These are phyloP conservation scores for Columba guinea DNA, from an alignment of 2,797 vertebrate genomes.

Conservation along the genomic window DNA sequence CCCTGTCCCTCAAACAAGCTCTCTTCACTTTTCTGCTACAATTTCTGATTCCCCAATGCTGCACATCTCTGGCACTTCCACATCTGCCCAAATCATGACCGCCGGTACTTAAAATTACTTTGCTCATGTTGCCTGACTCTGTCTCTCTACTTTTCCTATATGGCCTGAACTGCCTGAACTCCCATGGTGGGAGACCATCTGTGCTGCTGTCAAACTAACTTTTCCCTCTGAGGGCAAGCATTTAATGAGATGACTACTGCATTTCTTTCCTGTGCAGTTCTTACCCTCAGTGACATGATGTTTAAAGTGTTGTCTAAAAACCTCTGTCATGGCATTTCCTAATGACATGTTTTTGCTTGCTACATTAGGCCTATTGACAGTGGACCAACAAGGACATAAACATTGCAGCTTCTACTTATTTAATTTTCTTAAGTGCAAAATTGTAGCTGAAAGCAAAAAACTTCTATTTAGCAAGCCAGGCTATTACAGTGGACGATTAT, in stretches of 20 bases:
- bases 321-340: not conserved
- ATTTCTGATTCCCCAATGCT: not conserved
- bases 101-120: not conserved
- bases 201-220: not conserved
- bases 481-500: not conserved
- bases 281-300: fast-evolving
- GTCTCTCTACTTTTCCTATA: fast-evolving
- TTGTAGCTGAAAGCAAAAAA: not conserved
- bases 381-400: not conserved
- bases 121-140: fast-evolving
- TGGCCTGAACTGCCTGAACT: fast-evolving
- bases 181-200: fast-evolving
- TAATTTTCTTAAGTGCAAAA: not conserved
- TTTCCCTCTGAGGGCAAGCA: not conserved
- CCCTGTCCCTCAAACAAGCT: not conserved
- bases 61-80: too few relatives aligned
- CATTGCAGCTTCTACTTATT: not conserved
- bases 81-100: fast-evolving
- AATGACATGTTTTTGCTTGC: not conserved
- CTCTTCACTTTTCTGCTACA: fast-evolving
- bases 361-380: not conserved
- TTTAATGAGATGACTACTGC: not conserved
- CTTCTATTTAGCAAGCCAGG: not conserved
- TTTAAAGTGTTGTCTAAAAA: not conserved
- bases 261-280: not conserved